These are phyloP conservation scores for Mormoops blainvillei DNA, from an alignment of 2,113 vertebrate genomes.

Conservation along the genomic window DNA sequence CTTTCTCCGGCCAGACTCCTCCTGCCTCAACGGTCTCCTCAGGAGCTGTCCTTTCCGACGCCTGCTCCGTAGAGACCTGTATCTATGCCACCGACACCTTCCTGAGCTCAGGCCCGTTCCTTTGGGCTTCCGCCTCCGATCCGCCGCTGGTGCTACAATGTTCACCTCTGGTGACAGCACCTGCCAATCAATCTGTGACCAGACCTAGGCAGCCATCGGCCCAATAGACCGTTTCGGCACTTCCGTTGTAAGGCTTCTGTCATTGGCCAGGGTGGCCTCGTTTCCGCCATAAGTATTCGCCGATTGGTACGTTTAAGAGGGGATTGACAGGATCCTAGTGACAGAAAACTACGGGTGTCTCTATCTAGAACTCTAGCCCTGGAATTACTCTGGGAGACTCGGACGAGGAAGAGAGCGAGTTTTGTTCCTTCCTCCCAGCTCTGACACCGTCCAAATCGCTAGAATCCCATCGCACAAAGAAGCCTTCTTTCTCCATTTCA, in stretches of 20 bases:
- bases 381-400: background rate
- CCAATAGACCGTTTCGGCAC: background rate
- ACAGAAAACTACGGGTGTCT: background rate
- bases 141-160: background rate
- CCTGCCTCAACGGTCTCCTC: background rate
- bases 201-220: background rate
- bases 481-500: background rate
- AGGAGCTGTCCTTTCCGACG: no score
- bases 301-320: background rate
- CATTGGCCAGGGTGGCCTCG: background rate
- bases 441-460: background rate
- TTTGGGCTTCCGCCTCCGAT: background rate
- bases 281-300: background rate
- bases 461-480: background rate
- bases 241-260: conserved; percentile 49
- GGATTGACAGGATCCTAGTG: background rate
- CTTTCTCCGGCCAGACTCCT: background rate
- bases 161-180: background rate
- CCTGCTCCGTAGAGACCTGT: background rate
- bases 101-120: background rate
- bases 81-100: background rate
- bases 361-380: no score
- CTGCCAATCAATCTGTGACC: conserved; percentile 1
- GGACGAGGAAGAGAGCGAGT: fast-evolving
- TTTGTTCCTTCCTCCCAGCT: background rate